Conservation (phyloP, 2,888 invertebrate genomes). For the Spilarctia lutea region DNA sequence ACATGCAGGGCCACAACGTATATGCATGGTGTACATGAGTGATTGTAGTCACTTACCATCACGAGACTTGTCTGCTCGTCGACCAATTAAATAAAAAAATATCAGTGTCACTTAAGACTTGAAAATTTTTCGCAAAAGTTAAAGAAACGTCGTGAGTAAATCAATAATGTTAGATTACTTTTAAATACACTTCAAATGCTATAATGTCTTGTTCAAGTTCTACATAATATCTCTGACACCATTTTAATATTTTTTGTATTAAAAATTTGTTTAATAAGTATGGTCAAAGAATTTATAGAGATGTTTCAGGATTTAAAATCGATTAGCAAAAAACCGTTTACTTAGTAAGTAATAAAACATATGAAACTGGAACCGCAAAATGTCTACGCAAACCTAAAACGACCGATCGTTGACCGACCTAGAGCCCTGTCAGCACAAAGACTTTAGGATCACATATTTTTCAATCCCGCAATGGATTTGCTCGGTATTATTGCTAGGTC, state of each 20-base stretch:
- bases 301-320: neutral
- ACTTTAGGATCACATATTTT: slow-evolving; percentile 8
- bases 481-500: neutral
- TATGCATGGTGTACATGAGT: no score
- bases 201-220: neutral
- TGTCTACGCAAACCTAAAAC: neutral
- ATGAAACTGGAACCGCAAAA: neutral
- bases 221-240: no score
- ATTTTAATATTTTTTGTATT: neutral
- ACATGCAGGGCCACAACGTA: no score
- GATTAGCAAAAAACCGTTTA: neutral
- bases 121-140: no score
- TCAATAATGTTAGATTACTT: neutral
- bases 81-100: neutral
- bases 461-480: neutral
- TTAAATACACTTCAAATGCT: neutral
- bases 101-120: neutral
- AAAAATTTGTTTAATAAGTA: neutral
- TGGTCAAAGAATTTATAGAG: neutral
- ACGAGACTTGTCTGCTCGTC: neutral
- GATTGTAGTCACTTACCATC: neutral
- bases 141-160: neutral
- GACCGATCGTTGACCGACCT: slow-evolving; percentile 37
- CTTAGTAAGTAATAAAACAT: neutral
- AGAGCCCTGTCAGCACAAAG: slow-evolving; percentile 29